Conservation (phyloP, 2,888 invertebrate genomes). For the Anaspis maculata region DNA sequence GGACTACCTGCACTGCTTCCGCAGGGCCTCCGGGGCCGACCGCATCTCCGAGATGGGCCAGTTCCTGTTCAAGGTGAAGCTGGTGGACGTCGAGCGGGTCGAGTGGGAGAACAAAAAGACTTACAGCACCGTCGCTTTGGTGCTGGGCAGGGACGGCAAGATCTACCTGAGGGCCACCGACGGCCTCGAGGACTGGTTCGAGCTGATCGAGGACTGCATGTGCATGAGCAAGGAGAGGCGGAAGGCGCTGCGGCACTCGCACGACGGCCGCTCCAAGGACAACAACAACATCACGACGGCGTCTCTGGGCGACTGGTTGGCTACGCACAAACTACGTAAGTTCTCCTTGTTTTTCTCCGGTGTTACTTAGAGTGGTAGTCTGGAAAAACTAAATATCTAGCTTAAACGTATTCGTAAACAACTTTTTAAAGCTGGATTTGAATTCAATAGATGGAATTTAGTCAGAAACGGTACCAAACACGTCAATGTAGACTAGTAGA, state of each 20-base stretch:
- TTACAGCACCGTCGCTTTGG: conserved; percentile 52
- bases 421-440: too few species aligned
- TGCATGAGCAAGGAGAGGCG: conserved; percentile 55
- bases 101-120: conserved; percentile 59
- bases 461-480: too few species aligned
- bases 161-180: conserved; percentile 46
- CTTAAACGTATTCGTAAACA: too few species aligned
- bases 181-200: conserved; percentile 58
- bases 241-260: conserved; percentile 47
- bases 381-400: too few species aligned
- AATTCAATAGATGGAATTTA: too few species aligned
- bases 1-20: conserved; percentile 59
- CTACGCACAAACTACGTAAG: conserved; percentile 44
- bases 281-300: conserved; percentile 41
- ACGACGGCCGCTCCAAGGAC: conserved; percentile 38
- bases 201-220: conserved; percentile 56
- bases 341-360: too few species aligned
- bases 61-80: conserved; percentile 52
- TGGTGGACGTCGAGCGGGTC: conserved; percentile 53
- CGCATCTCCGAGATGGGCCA: conserved; percentile 58
- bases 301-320: conserved; percentile 49
- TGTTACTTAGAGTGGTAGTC: too few species aligned
- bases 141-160: conserved; percentile 44
- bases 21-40: conserved; percentile 50
- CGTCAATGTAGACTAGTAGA: too few species aligned